These are phyloP conservation scores for Clivina fossor DNA, from an alignment of 2,888 invertebrate species.

Conservation along the genomic window DNA sequence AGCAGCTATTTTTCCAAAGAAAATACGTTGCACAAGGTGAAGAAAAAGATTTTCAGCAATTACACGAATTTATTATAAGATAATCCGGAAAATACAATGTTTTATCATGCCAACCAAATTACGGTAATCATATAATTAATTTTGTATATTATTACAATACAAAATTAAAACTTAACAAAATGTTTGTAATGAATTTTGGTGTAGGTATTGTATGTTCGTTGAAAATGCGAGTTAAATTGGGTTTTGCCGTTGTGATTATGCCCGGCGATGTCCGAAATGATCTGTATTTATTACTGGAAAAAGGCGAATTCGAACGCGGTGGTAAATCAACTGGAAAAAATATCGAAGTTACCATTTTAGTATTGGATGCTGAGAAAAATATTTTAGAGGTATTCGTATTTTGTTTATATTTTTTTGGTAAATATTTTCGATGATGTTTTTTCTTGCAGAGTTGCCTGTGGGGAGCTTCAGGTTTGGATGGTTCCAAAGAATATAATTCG, in stretches of 20 bases:
- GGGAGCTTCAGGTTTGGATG: slow-evolving; percentile 82
- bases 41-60: slow-evolving; percentile 86
- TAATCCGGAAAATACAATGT: slow-evolving; percentile 83
- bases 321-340: slow-evolving; percentile 94
- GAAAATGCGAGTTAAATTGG: slow-evolving; percentile 82
- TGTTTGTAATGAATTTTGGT: slow-evolving; percentile 40
- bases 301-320: slow-evolving; percentile 90
- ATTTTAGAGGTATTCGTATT: slow-evolving; percentile 60
- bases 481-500: slow-evolving; percentile 76
- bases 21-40: too few relatives aligned
- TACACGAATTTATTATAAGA: slow-evolving; percentile 86
- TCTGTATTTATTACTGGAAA: slow-evolving; percentile 82
- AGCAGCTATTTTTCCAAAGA: too few relatives aligned
- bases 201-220: slow-evolving; percentile 76
- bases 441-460: slow-evolving; percentile 73
- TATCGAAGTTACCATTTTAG: slow-evolving; percentile 82
- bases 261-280: slow-evolving; percentile 94
- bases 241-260: slow-evolving; percentile 95
- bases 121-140: slow-evolving; percentile 65
- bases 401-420: slow-evolving; percentile 5
- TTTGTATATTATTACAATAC: neutral
- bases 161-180: neutral
- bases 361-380: slow-evolving; percentile 78
- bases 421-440: slow-evolving; percentile 44
- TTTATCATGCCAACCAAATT: slow-evolving; percentile 79